Evolutionary conservation across 1,140 invertebrate genomes (phyloP).

Genomic region (Tetramorium simillimum): DNA sequence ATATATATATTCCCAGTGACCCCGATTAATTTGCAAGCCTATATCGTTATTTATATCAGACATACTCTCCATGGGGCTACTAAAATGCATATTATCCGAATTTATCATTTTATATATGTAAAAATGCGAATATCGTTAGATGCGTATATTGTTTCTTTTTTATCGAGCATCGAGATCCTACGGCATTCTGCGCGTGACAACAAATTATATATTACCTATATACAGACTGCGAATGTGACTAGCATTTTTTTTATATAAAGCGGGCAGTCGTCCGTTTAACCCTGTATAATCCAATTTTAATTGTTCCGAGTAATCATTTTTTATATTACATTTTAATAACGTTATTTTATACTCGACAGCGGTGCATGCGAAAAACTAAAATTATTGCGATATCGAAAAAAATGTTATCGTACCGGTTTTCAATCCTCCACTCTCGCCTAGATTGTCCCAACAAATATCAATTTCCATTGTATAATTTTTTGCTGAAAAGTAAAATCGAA

Average conservation of each 20-base stretch:
- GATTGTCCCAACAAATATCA: no score
- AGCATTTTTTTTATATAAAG: conserved; percentile 64
- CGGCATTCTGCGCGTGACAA: conserved; percentile 67
- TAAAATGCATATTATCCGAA: conserved; percentile 31
- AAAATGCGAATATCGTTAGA: conserved; percentile 53
- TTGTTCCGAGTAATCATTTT: conserved; percentile 30
- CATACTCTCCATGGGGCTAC: conserved; percentile 36
- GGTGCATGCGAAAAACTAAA: background rate
- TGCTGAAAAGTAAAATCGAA: conserved; percentile 1
- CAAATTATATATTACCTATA: conserved; percentile 64
- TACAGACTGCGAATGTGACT: conserved; percentile 66
- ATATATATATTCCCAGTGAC: conserved; percentile 37
- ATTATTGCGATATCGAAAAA: background rate
- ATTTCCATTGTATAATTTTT: background rate
- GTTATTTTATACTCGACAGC: background rate
- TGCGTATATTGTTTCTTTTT: conserved; percentile 58
- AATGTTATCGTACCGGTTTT: background rate
- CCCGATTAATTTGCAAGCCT: conserved; percentile 73
- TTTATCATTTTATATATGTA: conserved; percentile 58
- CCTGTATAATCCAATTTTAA: conserved; percentile 53
- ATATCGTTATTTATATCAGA: conserved; percentile 49
- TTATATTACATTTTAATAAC: background rate
- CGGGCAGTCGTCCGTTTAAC: conserved; percentile 60
- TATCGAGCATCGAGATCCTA: conserved; percentile 58
- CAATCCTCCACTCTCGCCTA: background rate